These are phyloP conservation scores for Stenolophus ochropezus DNA, from an alignment of 2,888 invertebrate species.

Conservation along the genomic window DNA sequence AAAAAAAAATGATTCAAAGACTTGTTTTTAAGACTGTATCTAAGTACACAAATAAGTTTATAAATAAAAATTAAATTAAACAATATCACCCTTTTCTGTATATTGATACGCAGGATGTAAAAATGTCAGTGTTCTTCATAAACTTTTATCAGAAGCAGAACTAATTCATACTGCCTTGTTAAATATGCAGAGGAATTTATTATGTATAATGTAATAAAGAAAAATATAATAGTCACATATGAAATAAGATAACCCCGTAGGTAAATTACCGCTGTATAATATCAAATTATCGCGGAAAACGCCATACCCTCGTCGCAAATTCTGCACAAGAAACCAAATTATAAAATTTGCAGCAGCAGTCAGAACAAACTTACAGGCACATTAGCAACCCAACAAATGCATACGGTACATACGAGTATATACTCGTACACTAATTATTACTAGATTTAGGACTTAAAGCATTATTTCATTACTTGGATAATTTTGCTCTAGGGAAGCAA, in stretches of 20 bases:
- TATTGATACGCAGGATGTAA: too few relatives aligned
- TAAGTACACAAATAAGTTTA: too few relatives aligned
- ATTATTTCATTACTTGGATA: slow-evolving; percentile 60
- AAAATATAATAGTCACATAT: too few relatives aligned
- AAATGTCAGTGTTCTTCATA: too few relatives aligned
- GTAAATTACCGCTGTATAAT: neutral
- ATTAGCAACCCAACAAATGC: slow-evolving; percentile 27
- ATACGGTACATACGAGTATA: neutral
- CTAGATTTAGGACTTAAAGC: slow-evolving; percentile 56
- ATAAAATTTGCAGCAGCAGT: slow-evolving; percentile 38
- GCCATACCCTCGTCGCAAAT: slow-evolving; percentile 38
- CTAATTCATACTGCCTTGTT: too few relatives aligned
- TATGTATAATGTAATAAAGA: too few relatives aligned
- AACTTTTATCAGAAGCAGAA: too few relatives aligned
- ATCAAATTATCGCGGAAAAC: slow-evolving; percentile 10
- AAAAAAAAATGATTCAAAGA: too few relatives aligned
- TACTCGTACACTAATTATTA: slow-evolving; percentile 51
- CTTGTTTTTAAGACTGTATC: too few relatives aligned
- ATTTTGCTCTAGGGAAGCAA: slow-evolving; percentile 56
- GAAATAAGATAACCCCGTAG: neutral
- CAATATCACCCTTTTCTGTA: too few relatives aligned
- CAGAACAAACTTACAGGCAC: slow-evolving; percentile 33
- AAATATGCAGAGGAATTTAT: too few relatives aligned
- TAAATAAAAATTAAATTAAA: too few relatives aligned
- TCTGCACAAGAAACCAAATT: slow-evolving; percentile 35